A percentile compares a stretch with the other conserved stretches of the same genome.
Conservation (phyloP, 2,888 invertebrate species). For the Nomada hirtipes region DNA sequence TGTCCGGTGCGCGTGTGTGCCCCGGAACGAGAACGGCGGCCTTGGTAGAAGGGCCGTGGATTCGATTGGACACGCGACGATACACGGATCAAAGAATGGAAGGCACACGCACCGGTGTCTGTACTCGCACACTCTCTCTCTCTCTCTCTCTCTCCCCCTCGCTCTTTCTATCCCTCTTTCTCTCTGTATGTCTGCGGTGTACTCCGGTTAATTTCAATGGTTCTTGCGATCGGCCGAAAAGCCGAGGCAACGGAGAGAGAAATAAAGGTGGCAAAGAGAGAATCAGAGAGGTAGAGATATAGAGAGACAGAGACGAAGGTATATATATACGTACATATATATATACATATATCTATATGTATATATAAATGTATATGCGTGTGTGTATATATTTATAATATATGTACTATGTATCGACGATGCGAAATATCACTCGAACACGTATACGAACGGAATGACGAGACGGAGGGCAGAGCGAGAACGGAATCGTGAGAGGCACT, state of each 20-base stretch:
- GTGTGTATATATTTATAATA: constrained; percentile 18
- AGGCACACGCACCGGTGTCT: constrained; percentile 14
- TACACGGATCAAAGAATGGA: constrained; percentile 1
- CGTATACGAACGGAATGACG: constrained; percentile 65
- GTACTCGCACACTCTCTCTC: neutral
- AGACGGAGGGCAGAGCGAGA: constrained; percentile 73
- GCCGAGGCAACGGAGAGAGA: constrained; percentile 21
- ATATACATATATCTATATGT: neutral
- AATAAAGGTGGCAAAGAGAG: constrained; percentile 21
- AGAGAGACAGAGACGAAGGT: neutral
- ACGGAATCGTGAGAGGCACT: constrained; percentile 76
- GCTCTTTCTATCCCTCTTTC: constrained; percentile 5
- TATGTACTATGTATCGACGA: constrained; percentile 13
- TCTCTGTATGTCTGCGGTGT: neutral
- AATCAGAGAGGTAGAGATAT: constrained; percentile 23
- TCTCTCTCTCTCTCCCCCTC: neutral
- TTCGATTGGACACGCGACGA: constrained; percentile 15
- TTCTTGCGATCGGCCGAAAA: constrained; percentile 17
- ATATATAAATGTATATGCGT: neutral
- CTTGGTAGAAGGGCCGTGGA: constrained; percentile 6
- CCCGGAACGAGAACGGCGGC: constrained; percentile 13
- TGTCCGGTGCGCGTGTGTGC: constrained; percentile 4
- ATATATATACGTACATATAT: neutral
- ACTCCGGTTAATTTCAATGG: neutral
- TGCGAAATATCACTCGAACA: constrained; percentile 62